A percentile compares a stretch with the other conserved stretches of the same genome.
Conservation (phyloP, 1,140 invertebrate species). For the Drosophila pectinifera region DNA sequence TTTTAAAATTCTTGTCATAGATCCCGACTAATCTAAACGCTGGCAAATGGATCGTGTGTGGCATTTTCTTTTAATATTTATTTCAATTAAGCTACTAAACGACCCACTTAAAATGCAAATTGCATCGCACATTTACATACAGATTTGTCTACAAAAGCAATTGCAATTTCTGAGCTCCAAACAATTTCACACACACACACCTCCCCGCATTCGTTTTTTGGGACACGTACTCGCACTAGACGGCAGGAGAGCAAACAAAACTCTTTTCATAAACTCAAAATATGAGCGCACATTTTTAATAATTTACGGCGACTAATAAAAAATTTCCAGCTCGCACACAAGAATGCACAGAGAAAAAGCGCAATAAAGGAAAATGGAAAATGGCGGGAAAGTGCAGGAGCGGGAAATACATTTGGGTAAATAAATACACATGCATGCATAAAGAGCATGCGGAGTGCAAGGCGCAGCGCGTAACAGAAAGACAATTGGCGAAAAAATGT, state of each 20-base stretch:
- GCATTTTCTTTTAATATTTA: conserved; percentile 59
- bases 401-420: conserved; percentile 23
- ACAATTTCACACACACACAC: conserved; percentile 18
- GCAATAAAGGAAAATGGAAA: background rate
- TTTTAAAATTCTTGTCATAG: conserved; percentile 8
- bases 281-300: conserved; percentile 54
- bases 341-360: conserved; percentile 1
- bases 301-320: conserved; percentile 57
- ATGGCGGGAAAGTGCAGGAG: background rate
- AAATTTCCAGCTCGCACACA: conserved; percentile 20
- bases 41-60: conserved; percentile 39
- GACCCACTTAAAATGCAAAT: conserved; percentile 82
- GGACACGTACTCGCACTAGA: conserved; percentile 9
- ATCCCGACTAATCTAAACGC: conserved; percentile 23
- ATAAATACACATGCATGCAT: conserved; percentile 44
- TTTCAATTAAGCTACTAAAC: conserved; percentile 78
- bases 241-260: conserved; percentile 42
- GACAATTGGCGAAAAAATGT: conserved; percentile 20
- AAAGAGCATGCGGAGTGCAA: conserved; percentile 26
- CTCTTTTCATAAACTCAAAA: conserved; percentile 64
- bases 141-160: conserved; percentile 53
- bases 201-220: background rate
- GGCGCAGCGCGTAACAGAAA: background rate
- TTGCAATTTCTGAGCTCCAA: conserved; percentile 45
- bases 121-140: conserved; percentile 64